Percentiles rank a stretch among this genome's conserved stretches.
These are phyloP conservation scores for Drosophila prolongata DNA, from an alignment of 2,888 invertebrate species.

Conservation along the genomic window DNA sequence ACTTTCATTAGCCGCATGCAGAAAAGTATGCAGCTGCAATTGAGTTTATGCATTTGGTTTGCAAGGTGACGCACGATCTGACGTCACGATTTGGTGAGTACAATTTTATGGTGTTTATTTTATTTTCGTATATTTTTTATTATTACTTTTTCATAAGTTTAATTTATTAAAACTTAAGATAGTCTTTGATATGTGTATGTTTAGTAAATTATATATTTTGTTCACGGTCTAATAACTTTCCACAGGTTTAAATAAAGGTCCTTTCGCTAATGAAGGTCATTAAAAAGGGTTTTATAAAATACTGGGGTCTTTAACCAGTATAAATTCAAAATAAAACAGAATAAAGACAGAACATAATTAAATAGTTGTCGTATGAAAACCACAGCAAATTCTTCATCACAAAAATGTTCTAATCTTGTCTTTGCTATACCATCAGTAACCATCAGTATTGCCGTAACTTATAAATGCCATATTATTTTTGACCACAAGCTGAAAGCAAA, in stretches of 20 bases:
- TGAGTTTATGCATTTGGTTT: background rate
- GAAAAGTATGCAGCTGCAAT: conserved; percentile 25
- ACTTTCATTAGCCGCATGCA: conserved; percentile 11
- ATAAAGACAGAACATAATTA: too few species aligned
- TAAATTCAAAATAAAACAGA: too few species aligned
- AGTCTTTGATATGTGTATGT: too few species aligned
- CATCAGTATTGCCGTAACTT: background rate
- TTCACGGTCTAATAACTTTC: too few species aligned
- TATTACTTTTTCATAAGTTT: background rate
- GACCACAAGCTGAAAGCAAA: background rate
- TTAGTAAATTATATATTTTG: too few species aligned
- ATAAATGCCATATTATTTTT: background rate
- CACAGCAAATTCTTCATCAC: background rate
- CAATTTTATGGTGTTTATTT: background rate
- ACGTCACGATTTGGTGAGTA: background rate
- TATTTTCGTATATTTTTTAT: background rate
- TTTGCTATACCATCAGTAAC: background rate
- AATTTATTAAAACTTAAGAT: too few species aligned
- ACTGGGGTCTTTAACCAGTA: too few species aligned
- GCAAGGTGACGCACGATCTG: conserved; percentile 7
- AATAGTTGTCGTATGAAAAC: too few species aligned
- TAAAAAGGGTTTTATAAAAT: too few species aligned
- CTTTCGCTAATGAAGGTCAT: too few species aligned
- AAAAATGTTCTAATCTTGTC: too few species aligned
- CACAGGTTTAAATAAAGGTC: too few species aligned